Evolutionary conservation across 2,797 vertebrate genomes (phyloP).

Genomic region (Chaetodon trifasciatus): DNA sequence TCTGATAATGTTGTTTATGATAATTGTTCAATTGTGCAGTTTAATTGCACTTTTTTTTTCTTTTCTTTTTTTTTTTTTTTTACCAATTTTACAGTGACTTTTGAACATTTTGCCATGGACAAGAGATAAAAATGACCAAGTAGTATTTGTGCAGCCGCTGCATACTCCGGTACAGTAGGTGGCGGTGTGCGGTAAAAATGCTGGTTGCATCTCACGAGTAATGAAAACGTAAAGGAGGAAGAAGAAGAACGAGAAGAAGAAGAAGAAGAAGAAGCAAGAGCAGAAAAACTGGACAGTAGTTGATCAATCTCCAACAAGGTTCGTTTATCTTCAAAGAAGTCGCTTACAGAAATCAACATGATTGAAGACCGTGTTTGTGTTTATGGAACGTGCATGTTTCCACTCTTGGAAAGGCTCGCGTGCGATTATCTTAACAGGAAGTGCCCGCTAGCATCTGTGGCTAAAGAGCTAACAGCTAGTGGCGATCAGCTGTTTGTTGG

Average conservation of each 20-base stretch:
- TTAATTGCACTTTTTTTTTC: too few relatives aligned
- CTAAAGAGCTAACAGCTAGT: conserved; percentile 22
- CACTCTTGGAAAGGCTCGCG: neutral
- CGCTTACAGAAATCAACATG: rapidly evolving
- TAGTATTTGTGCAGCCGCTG: neutral
- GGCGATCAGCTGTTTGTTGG: conserved; percentile 16
- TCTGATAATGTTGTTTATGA: too few relatives aligned
- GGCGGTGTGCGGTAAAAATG: neutral
- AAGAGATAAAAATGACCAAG: neutral
- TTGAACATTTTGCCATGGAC: neutral
- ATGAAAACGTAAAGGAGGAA: neutral
- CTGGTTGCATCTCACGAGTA: neutral
- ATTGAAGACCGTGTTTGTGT: neutral
- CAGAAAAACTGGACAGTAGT: neutral
- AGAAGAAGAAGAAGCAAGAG: neutral
- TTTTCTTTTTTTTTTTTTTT: too few relatives aligned
- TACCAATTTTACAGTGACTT: neutral
- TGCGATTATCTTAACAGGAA: neutral
- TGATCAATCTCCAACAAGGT: conserved; percentile 15
- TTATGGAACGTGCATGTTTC: neutral
- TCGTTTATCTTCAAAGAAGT: neutral
- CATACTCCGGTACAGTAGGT: neutral
- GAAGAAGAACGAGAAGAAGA: neutral
- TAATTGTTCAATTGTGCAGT: too few relatives aligned
- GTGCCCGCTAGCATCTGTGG: conserved; percentile 14